Evolutionary conservation across 2,113 vertebrate genomes (phyloP).

Genomic region (Myiozetetes cayanensis): DNA sequence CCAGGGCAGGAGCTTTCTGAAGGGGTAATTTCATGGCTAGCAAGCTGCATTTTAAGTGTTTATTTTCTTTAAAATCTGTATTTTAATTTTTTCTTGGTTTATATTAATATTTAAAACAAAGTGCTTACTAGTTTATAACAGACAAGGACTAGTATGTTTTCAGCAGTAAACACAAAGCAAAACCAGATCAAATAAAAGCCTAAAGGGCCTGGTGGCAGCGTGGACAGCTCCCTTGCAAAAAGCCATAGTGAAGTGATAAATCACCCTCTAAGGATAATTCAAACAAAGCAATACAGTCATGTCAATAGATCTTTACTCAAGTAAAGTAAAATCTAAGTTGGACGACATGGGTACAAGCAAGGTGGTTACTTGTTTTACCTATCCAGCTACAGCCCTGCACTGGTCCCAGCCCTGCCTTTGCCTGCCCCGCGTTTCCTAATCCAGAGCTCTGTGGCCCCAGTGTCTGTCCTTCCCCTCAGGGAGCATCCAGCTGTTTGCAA

Average conservation of each 20-base stretch:
- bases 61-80: neutral
- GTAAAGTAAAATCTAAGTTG: neutral
- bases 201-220: neutral
- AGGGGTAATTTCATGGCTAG: neutral
- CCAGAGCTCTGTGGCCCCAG: neutral
- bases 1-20: neutral
- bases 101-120: neutral
- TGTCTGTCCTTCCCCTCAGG: fast-evolving
- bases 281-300: neutral
- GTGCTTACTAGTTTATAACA: neutral
- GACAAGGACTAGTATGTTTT: neutral
- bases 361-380: neutral
- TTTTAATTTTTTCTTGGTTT: neutral
- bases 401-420: neutral
- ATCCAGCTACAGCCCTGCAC: neutral
- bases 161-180: neutral
- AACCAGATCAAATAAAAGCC: neutral
- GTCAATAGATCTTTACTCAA: neutral
- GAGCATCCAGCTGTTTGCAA: neutral
- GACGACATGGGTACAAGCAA: neutral
- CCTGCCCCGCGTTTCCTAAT: neutral
- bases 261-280: neutral
- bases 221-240: neutral
- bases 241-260: neutral
- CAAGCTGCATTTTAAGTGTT: neutral